These are phyloP conservation scores for Rosalia funebris DNA, from an alignment of 2,888 invertebrate genomes.

Conservation along the genomic window DNA sequence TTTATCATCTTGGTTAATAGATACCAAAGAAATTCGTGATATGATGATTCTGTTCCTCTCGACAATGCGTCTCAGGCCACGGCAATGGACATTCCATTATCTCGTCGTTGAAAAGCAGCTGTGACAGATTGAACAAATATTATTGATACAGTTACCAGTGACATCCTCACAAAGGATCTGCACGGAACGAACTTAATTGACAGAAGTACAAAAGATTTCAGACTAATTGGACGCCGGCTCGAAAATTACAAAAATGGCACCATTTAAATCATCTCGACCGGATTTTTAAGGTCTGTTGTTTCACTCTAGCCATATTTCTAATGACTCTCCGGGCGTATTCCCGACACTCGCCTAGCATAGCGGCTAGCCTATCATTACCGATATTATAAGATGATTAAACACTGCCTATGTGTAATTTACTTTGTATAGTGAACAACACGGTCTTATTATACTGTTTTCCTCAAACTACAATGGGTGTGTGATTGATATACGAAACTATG, in stretches of 20 bases:
- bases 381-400: constrained; percentile 58
- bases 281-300: constrained; percentile 23
- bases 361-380: constrained; percentile 56
- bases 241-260: constrained; percentile 36
- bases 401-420: constrained; percentile 56
- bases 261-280: constrained; percentile 22
- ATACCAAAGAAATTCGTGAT: constrained; percentile 55
- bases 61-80: constrained; percentile 6
- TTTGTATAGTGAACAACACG: too few relatives aligned
- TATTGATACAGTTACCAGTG: constrained; percentile 38
- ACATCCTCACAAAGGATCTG: constrained; percentile 32
- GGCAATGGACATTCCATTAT: constrained; percentile 34
- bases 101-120: constrained; percentile 37
- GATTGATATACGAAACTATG: too few relatives aligned
- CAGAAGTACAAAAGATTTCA: constrained; percentile 31
- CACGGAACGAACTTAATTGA: constrained; percentile 37
- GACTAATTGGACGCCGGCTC: constrained; percentile 37
- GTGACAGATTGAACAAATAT: constrained; percentile 44
- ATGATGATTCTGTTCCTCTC: constrained; percentile 46
- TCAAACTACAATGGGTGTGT: too few relatives aligned
- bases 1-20: constrained; percentile 58
- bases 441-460: too few relatives aligned
- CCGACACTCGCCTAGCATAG: constrained; percentile 38
- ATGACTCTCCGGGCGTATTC: constrained; percentile 20
- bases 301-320: constrained; percentile 32